phyloP scores from a whole-genome alignment of 1,140 invertebrate genomes.

The Physella acuta region DNA sequence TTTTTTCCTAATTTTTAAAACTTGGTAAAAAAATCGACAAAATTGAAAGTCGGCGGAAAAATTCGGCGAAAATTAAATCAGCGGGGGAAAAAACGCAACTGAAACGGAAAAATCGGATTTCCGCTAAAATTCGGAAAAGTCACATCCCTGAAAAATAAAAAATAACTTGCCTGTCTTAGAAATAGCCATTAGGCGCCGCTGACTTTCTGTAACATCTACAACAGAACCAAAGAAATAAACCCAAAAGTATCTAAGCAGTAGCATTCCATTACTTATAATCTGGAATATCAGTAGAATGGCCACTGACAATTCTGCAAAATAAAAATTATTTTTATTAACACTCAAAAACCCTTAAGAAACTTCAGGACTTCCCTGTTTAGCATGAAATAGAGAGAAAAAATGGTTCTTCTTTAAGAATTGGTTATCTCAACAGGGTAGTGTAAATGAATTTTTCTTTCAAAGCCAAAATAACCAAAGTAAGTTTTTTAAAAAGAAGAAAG shows the following conservation, averaged over 20 bases:
- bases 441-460: too few species aligned
- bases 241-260: constrained; percentile 23
- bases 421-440: background rate
- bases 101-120: too few species aligned
- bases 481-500: too few species aligned
- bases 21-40: too few species aligned
- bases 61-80: too few species aligned
- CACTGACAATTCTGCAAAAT: constrained; percentile 24
- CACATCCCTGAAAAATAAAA: too few species aligned
- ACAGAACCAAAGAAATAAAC: constrained; percentile 23
- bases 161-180: constrained; percentile 26
- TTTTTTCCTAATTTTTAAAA: too few species aligned
- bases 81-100: too few species aligned
- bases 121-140: too few species aligned
- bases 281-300: constrained; percentile 19
- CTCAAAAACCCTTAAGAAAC: background rate
- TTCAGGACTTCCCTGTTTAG: background rate
- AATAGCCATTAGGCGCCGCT: constrained; percentile 32
- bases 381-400: constrained; percentile 1
- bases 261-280: constrained; percentile 24
- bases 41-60: too few species aligned
- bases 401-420: background rate
- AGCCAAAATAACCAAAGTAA: too few species aligned
- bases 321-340: background rate
- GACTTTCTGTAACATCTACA: constrained; percentile 27